A percentile compares a stretch with the other conserved stretches of the same genome.
phyloP scores from a whole-genome alignment of 2,113 vertebrate genomes.

The Clupea harengus region DNA sequence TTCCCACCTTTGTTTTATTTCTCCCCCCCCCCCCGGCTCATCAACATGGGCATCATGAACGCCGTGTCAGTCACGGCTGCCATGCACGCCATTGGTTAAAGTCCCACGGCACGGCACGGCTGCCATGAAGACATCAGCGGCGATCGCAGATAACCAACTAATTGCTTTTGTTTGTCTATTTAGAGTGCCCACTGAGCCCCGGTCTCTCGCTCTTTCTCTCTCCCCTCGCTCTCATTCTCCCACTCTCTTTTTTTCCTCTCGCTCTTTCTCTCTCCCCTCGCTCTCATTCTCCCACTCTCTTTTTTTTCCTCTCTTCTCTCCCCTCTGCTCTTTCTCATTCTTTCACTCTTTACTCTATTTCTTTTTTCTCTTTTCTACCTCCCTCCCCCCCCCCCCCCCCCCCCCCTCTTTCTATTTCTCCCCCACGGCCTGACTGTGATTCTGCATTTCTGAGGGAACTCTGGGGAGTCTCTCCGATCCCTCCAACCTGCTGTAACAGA shows the following conservation, averaged over 20 bases:
- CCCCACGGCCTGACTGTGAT: background rate
- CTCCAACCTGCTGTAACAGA: background rate
- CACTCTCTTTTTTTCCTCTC: background rate
- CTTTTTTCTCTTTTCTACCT: background rate
- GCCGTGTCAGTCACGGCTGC: background rate
- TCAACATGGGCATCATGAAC: background rate
- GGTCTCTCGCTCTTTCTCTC: background rate
- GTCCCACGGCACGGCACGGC: too few relatives aligned
- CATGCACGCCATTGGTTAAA: too few relatives aligned
- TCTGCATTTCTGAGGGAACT: background rate
- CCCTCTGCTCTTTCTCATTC: background rate
- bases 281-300: background rate
- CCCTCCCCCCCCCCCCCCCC: background rate
- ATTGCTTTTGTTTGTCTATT: conserved; percentile 7
- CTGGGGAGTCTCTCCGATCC: conserved; percentile 8
- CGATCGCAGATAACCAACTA: conserved; percentile 10
- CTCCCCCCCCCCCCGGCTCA: background rate
- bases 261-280: background rate
- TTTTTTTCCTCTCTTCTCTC: background rate
- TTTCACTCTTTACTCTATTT: background rate
- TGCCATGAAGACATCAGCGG: background rate
- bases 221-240: background rate
- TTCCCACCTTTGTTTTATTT: background rate
- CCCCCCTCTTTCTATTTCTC: background rate
- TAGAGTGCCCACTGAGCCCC: background rate